Base-by-base conservation (phyloP, 2,113 vertebrate genomes). In the Centropus unirufus region DNA sequence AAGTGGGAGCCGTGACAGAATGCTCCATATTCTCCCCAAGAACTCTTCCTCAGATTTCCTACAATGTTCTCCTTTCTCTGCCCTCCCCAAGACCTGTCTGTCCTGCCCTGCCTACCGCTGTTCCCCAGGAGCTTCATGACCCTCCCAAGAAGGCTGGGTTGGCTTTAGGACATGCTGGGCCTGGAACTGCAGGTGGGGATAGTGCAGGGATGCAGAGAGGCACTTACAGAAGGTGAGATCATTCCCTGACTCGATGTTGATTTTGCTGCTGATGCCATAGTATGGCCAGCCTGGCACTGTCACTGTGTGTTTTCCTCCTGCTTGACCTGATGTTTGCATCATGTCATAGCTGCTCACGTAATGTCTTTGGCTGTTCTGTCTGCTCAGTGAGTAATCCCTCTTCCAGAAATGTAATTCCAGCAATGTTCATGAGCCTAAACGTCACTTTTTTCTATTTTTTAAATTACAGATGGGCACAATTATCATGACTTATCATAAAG, bases 231-330 rank as follows among this genome's bases (percentile, higher is more conserved):
- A 63, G 19, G 6, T 55, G 24, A 29, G 29, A 5, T 19, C 13
- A 0, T 59, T 73, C 30, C 40, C 20, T 27, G 36, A n/a, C 39
- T 18, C 1, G 0, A 19, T 16, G 16, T 34, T 49, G 51, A 39
- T 58, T 88, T 73, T 77, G 46, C 36, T 46, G 58, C 40, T 76
- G 68, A 7, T 3, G 3, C 7, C 0, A 0, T 6, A 16, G 12
- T 8, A 42, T 0, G 0, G 29, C 19, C 8, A 2, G 6, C 39
- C 29, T 36, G 34, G 3, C 3, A 2, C 32, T 46, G 23, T 17
- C 1, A 1, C 68, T 69, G 15, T 6, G 8, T 34, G 52, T 34
- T 77, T 46, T 39, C 14, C 22, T 68, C 22, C 30, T 3, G 0
- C 5, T 55, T 63, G n/a, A 54, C 32, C 24, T 67, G 46, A 24